phyloP scores from a whole-genome alignment of 2,797 vertebrate species.

The Artibeus jamaicensis region DNA sequence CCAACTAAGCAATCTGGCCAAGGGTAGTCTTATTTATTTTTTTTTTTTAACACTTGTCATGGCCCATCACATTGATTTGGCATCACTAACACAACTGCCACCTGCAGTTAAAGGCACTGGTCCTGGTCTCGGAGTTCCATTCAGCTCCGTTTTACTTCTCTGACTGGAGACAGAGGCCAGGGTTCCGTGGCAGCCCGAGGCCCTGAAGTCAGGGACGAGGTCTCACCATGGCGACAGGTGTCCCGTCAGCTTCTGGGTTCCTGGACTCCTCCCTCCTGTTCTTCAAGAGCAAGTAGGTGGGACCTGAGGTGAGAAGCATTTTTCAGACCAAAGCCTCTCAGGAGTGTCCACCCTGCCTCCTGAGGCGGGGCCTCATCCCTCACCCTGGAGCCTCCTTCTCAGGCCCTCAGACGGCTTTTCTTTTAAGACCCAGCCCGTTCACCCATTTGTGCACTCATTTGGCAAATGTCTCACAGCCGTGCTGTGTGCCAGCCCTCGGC shows the following conservation, averaged over 20 bases:
- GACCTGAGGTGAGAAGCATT: neutral
- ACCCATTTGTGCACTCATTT: fast-evolving
- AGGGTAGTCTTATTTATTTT: neutral
- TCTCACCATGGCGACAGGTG: neutral
- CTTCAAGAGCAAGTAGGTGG: neutral
- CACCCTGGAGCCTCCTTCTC: neutral
- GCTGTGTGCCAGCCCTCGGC: neutral
- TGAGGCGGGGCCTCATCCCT: neutral
- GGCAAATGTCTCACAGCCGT: fast-evolving
- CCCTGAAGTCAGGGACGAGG: neutral
- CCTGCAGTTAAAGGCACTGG: neutral
- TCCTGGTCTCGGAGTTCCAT: neutral
- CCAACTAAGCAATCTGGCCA: no score
- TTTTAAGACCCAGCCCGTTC: neutral
- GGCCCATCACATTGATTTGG: neutral
- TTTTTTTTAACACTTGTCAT: neutral
- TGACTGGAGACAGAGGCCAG: neutral
- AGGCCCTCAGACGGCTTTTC: neutral
- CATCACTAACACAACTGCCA: neutral
- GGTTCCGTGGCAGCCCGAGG: fast-evolving
- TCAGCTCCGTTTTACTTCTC: neutral
- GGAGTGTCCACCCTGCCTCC: neutral
- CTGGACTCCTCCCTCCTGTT: neutral
- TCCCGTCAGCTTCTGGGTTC: neutral
- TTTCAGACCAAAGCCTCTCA: neutral